These are phyloP conservation scores for Agrypnus murinus DNA, from an alignment of 2,888 invertebrate species.

Conservation along the genomic window DNA sequence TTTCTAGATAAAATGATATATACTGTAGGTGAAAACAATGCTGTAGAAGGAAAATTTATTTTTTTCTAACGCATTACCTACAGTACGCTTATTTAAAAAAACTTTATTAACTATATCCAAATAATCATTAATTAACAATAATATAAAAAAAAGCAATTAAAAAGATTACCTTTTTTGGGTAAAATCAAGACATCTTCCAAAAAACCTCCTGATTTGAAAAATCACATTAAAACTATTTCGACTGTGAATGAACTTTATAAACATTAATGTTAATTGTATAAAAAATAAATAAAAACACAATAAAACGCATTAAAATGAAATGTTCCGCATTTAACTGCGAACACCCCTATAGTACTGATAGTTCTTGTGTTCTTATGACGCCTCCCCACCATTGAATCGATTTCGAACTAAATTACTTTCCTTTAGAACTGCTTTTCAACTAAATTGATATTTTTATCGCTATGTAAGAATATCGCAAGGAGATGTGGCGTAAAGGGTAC, in stretches of 20 bases:
- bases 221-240: not conserved
- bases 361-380: conserved; percentile 46
- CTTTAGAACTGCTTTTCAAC: conserved; percentile 34
- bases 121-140: no score
- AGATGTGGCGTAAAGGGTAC: conserved; percentile 14
- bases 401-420: conserved; percentile 43
- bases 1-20: not conserved
- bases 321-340: conserved; percentile 42
- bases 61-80: no score
- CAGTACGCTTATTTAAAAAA: no score
- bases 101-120: no score
- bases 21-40: not conserved
- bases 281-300: conserved; percentile 26
- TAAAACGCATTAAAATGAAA: conserved; percentile 23
- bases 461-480: not conserved
- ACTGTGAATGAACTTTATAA: conserved; percentile 1
- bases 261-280: not conserved
- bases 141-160: no score
- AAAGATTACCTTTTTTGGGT: no score
- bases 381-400: conserved; percentile 50
- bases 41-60: not conserved
- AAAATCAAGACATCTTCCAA: no score
- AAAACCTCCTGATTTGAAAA: not conserved
- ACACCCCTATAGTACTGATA: conserved; percentile 47
- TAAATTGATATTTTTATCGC: conserved; percentile 26